These are phyloP conservation scores for Hucho hucho DNA, from an alignment of 2,113 vertebrate species.

Conservation along the genomic window DNA sequence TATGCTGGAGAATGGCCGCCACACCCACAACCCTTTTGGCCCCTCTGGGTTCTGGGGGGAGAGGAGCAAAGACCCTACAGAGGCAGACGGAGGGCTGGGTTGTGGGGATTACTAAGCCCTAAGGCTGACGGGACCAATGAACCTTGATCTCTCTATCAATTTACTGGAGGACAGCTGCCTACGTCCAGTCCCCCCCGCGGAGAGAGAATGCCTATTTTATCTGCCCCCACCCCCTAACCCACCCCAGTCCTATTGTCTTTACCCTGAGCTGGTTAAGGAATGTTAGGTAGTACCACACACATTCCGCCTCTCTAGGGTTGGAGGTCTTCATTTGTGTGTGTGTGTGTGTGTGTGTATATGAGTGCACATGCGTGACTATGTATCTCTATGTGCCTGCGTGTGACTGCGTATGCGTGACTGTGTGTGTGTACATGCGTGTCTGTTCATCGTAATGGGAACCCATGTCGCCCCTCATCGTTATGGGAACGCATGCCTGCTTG, in stretches of 20 bases:
- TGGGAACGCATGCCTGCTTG: constrained; percentile 61
- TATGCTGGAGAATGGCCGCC: constrained; percentile 46
- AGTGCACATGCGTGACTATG: neutral
- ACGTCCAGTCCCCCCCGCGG: constrained; percentile 38
- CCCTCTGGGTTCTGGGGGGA: constrained; percentile 30
- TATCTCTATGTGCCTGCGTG: constrained; percentile 12
- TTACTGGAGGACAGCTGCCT: constrained; percentile 63
- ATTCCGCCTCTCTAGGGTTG: neutral
- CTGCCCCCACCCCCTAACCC: constrained; percentile 10
- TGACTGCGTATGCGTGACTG: constrained; percentile 11
- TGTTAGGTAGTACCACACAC: constrained; percentile 36
- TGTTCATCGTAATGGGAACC: neutral
- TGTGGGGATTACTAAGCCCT: constrained; percentile 32
- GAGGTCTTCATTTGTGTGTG: neutral
- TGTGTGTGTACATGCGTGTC: neutral
- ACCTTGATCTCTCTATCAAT: constrained; percentile 47
- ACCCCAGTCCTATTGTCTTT: constrained; percentile 67
- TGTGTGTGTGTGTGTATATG: constrained; percentile 26
- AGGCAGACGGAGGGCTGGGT: neutral
- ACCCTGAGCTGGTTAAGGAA: constrained; percentile 55
- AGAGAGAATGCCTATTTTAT: constrained; percentile 62
- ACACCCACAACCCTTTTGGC: constrained; percentile 33
- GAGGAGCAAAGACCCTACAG: neutral
- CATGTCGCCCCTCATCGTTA: constrained; percentile 38
- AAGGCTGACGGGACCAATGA: constrained; percentile 39